Evolutionary conservation across 2,113 vertebrate species (phyloP).

Genomic region (Lethenteron camtschaticum): DNA sequence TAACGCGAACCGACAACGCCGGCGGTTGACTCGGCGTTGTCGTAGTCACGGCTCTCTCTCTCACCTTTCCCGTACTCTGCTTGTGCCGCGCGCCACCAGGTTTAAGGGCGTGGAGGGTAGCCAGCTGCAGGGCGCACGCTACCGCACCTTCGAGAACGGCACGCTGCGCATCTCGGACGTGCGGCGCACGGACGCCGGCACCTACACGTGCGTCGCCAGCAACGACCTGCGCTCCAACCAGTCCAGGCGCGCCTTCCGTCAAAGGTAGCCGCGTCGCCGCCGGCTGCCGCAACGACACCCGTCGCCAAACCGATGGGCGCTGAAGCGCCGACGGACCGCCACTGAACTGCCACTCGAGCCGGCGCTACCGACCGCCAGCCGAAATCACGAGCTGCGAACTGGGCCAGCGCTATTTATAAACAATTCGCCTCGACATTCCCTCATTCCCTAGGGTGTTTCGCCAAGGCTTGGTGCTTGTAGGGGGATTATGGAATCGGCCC

Average conservation of each 20-base stretch:
- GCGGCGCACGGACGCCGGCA: conserved; percentile 60
- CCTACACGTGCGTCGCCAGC: conserved; percentile 78
- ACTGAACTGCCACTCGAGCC: background rate
- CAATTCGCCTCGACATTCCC: background rate
- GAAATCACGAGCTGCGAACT: conserved; percentile 9
- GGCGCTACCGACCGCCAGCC: background rate
- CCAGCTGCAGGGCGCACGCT: conserved; percentile 65
- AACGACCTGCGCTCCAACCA: conserved; percentile 61
- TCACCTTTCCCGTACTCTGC: background rate
- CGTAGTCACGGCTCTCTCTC: background rate
- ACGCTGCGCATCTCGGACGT: conserved; percentile 57
- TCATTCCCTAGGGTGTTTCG: background rate
- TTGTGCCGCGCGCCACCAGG: conserved; percentile 22
- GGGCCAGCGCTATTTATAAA: background rate
- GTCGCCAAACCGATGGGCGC: background rate
- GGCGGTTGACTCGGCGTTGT: background rate
- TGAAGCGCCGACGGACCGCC: background rate
- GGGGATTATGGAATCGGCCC: too few relatives aligned
- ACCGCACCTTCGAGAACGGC: conserved; percentile 55
- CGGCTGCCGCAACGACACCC: background rate
- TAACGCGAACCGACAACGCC: too few relatives aligned
- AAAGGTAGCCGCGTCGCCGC: conserved; percentile 39
- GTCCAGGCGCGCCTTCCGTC: conserved; percentile 77
- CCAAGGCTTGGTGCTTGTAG: too few relatives aligned
- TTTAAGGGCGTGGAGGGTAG: conserved; percentile 95